Percentiles rank a stretch among this genome's conserved stretches.
phyloP scores from a whole-genome alignment of 1,140 invertebrate species.

The Stegodyphus mimosarum region DNA sequence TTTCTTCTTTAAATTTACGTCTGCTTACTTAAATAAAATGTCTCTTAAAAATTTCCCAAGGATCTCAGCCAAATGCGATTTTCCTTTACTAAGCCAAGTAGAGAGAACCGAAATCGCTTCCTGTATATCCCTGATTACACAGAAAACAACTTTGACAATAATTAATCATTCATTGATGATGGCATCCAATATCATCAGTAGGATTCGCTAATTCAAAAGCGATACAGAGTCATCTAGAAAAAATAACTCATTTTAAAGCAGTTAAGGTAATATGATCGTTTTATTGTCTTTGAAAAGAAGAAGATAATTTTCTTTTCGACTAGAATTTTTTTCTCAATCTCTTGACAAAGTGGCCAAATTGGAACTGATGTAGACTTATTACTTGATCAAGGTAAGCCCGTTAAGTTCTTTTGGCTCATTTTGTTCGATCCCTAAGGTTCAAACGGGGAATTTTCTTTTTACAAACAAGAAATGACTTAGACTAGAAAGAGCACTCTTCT shows the following conservation, averaged over 20 bases:
- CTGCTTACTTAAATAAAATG: too few species aligned
- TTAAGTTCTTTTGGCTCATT: constrained; percentile 19
- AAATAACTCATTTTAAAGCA: neutral
- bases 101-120: neutral
- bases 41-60: too few species aligned
- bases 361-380: constrained; percentile 53
- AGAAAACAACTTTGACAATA: neutral
- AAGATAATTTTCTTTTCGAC: neutral
- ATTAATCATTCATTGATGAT: neutral
- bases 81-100: too few species aligned
- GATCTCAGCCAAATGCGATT: too few species aligned
- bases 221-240: neutral
- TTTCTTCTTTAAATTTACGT: too few species aligned
- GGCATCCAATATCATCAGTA: neutral
- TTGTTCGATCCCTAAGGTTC: constrained; percentile 7
- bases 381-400: constrained; percentile 31
- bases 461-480: neutral
- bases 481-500: neutral
- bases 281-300: constrained; percentile 4
- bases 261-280: constrained; percentile 1
- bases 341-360: constrained; percentile 45
- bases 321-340: neutral
- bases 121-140: neutral
- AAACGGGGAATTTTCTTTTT: neutral
- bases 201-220: neutral